Base-by-base conservation (phyloP, 2,113 vertebrate species). In the Neodon shergylaensis region DNA sequence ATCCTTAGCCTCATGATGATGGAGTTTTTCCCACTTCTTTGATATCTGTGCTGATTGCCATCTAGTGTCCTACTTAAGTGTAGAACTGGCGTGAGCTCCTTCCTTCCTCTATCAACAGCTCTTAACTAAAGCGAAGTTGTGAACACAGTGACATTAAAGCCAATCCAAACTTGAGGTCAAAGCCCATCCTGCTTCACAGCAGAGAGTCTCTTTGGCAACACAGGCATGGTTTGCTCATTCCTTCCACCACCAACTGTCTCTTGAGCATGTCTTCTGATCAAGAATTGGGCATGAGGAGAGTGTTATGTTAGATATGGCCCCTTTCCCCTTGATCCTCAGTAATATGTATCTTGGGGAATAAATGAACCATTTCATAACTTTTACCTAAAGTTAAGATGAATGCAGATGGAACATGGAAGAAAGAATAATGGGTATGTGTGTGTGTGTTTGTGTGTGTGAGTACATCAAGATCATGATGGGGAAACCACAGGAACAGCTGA, bases 51-150 rank as follows among this genome's bases (percentile, higher is more conserved):
- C 52, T 96, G 96, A 96, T 97, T 97, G 97, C 95, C 91, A 77
- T 92, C 95, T 96, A 96, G 94, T 97, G 91, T 98, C 92, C 96
- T 95, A 95, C 92, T 97, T 97, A 97, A 95, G 92, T 79, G 77
- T 92, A 73, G 91, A 94, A 91, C 84, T 90, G 94, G 79, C 96
- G 95, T 94, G 65, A 95, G 47, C 89, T 95, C 66, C 39, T 95
- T 95, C 70, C 44, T 95, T 95, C 90, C 89, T 97, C 97, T 89
- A 96, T 92, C 52, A 88, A 72, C 78, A 83, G 61, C 76, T 90
- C 63, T 92, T 94, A 74, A 78, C 81, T 93, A 93, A 93, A 96
- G 79, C 90, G 88, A 96, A 88, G 95, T 92, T 97, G 88, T 97
- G 90, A 97, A 96, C 89, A 96, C 96, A 93, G 7, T 90, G 88